Percentiles rank a stretch among this genome's conserved stretches.
phyloP scores from a whole-genome alignment of 2,888 invertebrate genomes.

The Drosophila mimica region DNA sequence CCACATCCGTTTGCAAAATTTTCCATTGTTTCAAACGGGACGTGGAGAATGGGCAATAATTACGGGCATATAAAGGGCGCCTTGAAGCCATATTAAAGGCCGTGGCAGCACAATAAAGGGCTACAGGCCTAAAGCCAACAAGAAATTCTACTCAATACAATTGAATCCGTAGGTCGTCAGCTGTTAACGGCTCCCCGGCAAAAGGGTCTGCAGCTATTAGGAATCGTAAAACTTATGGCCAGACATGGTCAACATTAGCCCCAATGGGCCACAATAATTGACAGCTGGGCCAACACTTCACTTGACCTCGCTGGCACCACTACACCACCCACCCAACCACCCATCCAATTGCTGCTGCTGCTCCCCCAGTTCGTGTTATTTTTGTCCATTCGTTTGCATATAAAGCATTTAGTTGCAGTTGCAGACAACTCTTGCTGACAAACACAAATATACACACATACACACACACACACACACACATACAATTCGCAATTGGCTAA shows the following conservation, averaged over 20 bases:
- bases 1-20: conserved; percentile 67
- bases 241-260: conserved; percentile 46
- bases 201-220: conserved; percentile 37
- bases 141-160: conserved; percentile 19
- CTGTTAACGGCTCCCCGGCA: conserved; percentile 35
- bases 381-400: conserved; percentile 41
- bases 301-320: conserved; percentile 31
- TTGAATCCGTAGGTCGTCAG: conserved; percentile 36
- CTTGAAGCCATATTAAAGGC: conserved; percentile 46
- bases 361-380: background rate
- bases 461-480: background rate
- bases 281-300: conserved; percentile 61
- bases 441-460: background rate
- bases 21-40: conserved; percentile 55
- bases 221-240: conserved; percentile 55
- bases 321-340: background rate
- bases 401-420: conserved; percentile 48
- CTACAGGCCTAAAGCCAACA: conserved; percentile 12
- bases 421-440: conserved; percentile 13
- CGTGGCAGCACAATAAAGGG: background rate
- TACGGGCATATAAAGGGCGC: conserved; percentile 41
- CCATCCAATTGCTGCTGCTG: background rate
- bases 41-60: conserved; percentile 16
- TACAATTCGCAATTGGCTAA: background rate
- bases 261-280: conserved; percentile 60